These are phyloP conservation scores for Oryzias melastigma DNA, from an alignment of 2,113 vertebrate genomes.

Conservation along the genomic window DNA sequence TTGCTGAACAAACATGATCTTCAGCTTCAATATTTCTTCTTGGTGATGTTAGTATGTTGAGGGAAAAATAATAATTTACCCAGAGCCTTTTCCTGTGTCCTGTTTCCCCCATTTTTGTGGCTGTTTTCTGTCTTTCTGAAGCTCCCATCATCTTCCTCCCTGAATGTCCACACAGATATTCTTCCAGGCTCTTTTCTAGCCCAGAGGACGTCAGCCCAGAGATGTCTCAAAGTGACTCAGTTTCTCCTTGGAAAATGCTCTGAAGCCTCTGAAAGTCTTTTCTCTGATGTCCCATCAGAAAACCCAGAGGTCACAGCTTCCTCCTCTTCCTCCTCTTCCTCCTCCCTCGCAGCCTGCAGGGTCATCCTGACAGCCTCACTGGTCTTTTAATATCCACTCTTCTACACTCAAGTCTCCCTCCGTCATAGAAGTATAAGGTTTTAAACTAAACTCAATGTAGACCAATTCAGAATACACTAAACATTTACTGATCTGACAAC, in stretches of 20 bases:
- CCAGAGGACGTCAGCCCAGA: slow-evolving; percentile 23
- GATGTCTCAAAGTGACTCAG: not conserved
- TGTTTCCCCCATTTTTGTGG: not conserved
- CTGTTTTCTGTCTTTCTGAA: not conserved
- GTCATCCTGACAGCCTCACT: slow-evolving; percentile 26
- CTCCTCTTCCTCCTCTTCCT: slow-evolving; percentile 5
- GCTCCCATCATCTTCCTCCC: not conserved
- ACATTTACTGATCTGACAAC: too few relatives aligned
- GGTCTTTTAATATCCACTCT: slow-evolving; percentile 2
- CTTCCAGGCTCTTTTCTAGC: slow-evolving; percentile 21
- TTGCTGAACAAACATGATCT: too few relatives aligned
- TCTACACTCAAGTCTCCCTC: slow-evolving; percentile 28
- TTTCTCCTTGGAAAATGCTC: not conserved
- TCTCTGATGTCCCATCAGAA: slow-evolving; percentile 12
- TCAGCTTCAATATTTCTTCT: too few relatives aligned
- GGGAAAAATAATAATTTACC: too few relatives aligned
- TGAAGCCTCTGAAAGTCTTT: slow-evolving; percentile 15
- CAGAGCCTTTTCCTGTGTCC: slow-evolving; percentile 6
- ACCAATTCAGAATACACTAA: too few relatives aligned
- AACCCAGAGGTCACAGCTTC: slow-evolving; percentile 22
- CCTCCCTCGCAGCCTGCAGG: slow-evolving; percentile 11
- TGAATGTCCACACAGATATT: not conserved
- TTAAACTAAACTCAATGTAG: not conserved
- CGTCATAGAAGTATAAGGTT: not conserved
- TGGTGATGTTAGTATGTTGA: too few relatives aligned